Conservation (phyloP, 2,888 invertebrate genomes). For the Cheilosia grossa region DNA sequence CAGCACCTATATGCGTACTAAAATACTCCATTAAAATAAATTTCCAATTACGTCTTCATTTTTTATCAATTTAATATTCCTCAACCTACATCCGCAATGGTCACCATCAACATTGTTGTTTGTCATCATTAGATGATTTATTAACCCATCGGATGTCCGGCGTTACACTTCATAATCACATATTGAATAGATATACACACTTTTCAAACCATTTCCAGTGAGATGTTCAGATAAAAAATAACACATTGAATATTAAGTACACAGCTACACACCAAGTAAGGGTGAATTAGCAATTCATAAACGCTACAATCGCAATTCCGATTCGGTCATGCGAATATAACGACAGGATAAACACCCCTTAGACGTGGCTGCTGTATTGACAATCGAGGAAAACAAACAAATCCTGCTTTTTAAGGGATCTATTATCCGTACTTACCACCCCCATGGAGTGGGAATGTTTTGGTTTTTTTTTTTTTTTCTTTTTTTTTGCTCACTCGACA, state of each 20-base stretch:
- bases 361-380: slow-evolving; percentile 50
- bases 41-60: slow-evolving; percentile 9
- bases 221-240: slow-evolving; percentile 31
- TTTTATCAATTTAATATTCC: slow-evolving; percentile 10
- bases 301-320: slow-evolving; percentile 67
- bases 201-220: slow-evolving; percentile 38
- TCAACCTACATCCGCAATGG: slow-evolving; percentile 16
- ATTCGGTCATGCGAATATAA: slow-evolving; percentile 67
- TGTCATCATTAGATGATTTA: slow-evolving; percentile 73
- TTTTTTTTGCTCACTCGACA: slow-evolving; percentile 34
- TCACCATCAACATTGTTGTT: slow-evolving; percentile 62
- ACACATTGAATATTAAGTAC: slow-evolving; percentile 14
- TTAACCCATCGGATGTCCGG: slow-evolving; percentile 78
- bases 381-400: slow-evolving; percentile 68
- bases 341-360: slow-evolving; percentile 69
- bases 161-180: slow-evolving; percentile 74
- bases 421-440: slow-evolving; percentile 73
- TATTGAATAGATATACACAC: slow-evolving; percentile 51
- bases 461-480: slow-evolving; percentile 38
- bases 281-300: slow-evolving; percentile 69
- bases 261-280: slow-evolving; percentile 12
- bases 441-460: slow-evolving; percentile 58
- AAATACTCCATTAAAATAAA: background rate
- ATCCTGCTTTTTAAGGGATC: slow-evolving; percentile 69
- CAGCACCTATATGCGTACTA: background rate